Base-by-base conservation (phyloP, 2,888 invertebrate genomes). In the Phrixothrix hirtus region DNA sequence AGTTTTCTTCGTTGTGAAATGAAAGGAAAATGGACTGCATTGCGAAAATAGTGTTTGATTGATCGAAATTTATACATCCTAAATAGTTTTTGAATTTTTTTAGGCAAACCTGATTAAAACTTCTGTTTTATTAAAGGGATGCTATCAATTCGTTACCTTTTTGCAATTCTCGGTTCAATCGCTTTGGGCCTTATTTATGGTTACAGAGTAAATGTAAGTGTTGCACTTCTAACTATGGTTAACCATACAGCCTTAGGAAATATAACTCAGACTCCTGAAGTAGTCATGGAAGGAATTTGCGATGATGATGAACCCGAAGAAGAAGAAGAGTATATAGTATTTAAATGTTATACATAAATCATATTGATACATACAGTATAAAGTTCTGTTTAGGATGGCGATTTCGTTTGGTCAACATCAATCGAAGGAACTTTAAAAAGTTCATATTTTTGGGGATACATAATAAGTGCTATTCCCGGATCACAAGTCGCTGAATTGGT, bases 381-480 rank as follows among this genome's bases (percentile, higher is more conserved):
- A n/a, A n/a, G n/a, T n/a, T 68, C 75, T 72, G 77, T 78, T 48
- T 62, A 83, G 78, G 83, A 88, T 60, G 91, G 90, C 0, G 88
- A 89, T 0, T 92, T 91, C 64, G 72, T 66, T 0, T 93, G 93
- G 93, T 78, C 83, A 29, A 82, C 84, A 37, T 78, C 82, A 2
- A 75, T 85, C 1, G 90, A 91, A 71, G 92, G 92, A 15, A 78
- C 85, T 14, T 81, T 93, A 15, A 79, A 92, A 11, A 88, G 89
- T 61, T 86, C 91, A 21, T 93, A 93, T 68, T 93, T 93, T 72
- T 89, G 88, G 86, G 93, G 93, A 3, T 93, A 92, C 71, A 81
- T 92, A 49, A 74, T 91, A 0, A 89, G 91, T 0, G 87, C 92
- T 74, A 73, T 89, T 47, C 86, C 86, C 14, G 83, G 91, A 30